A percentile compares a stretch with the other conserved stretches of the same genome.
Conservation (phyloP, 2,888 invertebrate genomes). For the Mesorhabditis sp. region DNA sequence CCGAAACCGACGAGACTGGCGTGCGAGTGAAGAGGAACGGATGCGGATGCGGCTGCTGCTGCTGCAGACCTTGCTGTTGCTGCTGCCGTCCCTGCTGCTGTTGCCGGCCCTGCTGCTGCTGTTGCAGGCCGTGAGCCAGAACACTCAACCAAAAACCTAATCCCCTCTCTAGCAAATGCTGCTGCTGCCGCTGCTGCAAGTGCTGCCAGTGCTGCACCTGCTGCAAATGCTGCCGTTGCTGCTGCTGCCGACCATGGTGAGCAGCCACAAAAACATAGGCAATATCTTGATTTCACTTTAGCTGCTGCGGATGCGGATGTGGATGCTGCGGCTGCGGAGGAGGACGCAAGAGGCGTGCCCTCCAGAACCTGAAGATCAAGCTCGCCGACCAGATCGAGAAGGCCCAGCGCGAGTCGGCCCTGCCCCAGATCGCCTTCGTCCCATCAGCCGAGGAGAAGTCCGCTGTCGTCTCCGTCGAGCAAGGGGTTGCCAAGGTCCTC, state of each 20-base stretch:
- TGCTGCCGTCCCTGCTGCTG: not conserved
- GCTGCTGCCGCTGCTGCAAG: constrained; percentile 5
- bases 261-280: not conserved
- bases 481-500: no score
- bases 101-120: not conserved
- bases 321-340: not conserved
- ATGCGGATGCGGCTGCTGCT: not conserved
- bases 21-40: constrained; percentile 19
- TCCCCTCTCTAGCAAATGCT: not conserved
- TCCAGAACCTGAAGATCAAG: constrained; percentile 6
- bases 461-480: no score
- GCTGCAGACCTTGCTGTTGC: constrained; percentile 3
- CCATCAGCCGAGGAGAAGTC: no score
- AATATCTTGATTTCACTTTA: not conserved
- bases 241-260: constrained; percentile 6
- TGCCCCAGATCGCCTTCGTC: no score
- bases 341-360: constrained; percentile 3
- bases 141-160: not conserved
- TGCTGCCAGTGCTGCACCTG: not conserved
- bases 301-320: constrained; percentile 1
- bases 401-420: not conserved
- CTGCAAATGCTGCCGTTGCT: not conserved
- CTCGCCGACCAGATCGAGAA: not conserved
- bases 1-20: constrained; percentile 16
- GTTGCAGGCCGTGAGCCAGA: not conserved